These are phyloP conservation scores for Nesospiza acunhae DNA, from an alignment of 2,113 vertebrate genomes.

Conservation along the genomic window DNA sequence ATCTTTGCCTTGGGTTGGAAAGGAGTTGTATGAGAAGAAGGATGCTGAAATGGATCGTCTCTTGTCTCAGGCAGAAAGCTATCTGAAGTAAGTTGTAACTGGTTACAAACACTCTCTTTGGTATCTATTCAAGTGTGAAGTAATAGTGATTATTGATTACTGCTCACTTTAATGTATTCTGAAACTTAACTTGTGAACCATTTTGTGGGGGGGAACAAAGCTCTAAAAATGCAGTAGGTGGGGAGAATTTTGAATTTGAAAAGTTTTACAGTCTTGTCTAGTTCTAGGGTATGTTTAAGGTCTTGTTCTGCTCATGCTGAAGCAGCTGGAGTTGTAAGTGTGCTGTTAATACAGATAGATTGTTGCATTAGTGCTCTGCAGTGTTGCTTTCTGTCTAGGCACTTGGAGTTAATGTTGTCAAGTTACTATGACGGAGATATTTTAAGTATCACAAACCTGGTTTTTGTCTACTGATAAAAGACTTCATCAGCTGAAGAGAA, in stretches of 20 bases:
- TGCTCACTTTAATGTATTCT: background rate
- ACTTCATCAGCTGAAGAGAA: background rate
- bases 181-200: background rate
- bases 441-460: background rate
- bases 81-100: constrained; percentile 85
- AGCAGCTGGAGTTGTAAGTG: background rate
- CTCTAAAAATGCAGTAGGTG: background rate
- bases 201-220: fast-evolving
- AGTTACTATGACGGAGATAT: fast-evolving
- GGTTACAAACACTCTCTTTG: background rate
- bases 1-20: constrained; percentile 96
- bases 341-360: background rate
- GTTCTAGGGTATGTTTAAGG: background rate
- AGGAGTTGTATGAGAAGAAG: constrained; percentile 97
- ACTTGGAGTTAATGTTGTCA: background rate
- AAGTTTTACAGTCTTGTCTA: background rate
- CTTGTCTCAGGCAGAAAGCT: constrained; percentile 90
- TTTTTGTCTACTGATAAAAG: background rate
- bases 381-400: background rate
- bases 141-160: background rate
- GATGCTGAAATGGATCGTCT: constrained; percentile 97
- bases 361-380: background rate
- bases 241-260: background rate
- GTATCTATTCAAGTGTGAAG: background rate
- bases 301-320: background rate